Evolutionary conservation across 1,140 invertebrate species (phyloP), one percentile per base, ranked within the genome.

Genomic region (Nymphalis io): DNA sequence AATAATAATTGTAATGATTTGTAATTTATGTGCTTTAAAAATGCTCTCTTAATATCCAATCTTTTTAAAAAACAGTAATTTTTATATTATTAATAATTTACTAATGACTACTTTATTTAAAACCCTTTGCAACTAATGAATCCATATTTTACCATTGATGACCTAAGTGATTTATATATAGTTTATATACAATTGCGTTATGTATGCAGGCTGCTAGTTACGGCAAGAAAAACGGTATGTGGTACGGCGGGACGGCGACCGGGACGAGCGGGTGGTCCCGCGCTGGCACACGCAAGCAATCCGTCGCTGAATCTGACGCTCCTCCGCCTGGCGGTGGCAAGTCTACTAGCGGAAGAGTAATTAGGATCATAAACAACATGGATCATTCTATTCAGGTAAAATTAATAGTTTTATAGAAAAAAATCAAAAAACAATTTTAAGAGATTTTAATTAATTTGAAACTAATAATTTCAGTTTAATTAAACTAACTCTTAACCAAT

Each of bases 281-380:
- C 62, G 92, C 93, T n/a, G 93, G 93, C 20, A 94, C 94, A 75
- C 93, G 95, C 75, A 96, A 96, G 92, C 95, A 95, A 72, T 95
- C 95, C 60, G 95, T 95, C 73, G 95, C 95, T 70, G 95, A 95
- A 83, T 95, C 94, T 60, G 95, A 96, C 82, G 93, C 94, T 53
- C 94, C 94, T 48, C 94, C 94, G 58, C 93, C 94, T 11, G 93
- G 92, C 46, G 93, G 94, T 61, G 94, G 94, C 80, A 97, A 97
- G 79, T 95, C 96, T 33, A 95, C 95, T 70, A 96, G 96, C 20
- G 96, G 96, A 46, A 93, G 97, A 68, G 96, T 98, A 67, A 97
- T 98, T 80, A 93, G 96, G 64, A 97, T 98, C 83, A 96, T 98
- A 83, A 98, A 98, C 90, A 97, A 97, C 84, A 94, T 96, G 92